These are phyloP conservation scores for Centropus bengalensis DNA, from an alignment of 2,113 vertebrate genomes.

Conservation along the genomic window DNA sequence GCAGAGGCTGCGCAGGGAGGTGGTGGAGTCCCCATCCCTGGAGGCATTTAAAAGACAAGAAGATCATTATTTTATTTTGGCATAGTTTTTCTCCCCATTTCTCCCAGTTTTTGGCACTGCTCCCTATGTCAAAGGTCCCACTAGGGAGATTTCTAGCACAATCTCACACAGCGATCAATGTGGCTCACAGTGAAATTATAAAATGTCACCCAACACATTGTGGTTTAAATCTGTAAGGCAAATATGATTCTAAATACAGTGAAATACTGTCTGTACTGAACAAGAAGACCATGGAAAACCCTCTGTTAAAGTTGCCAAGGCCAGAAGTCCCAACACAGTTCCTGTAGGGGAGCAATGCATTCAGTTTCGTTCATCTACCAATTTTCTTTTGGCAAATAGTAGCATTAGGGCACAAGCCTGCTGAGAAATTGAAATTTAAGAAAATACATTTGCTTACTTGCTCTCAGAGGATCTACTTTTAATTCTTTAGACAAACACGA, in stretches of 20 bases:
- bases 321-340: not conserved
- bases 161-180: not conserved
- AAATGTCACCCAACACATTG: not conserved
- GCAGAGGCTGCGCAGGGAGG: not conserved
- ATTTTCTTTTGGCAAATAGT: not conserved
- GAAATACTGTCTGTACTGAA: not conserved
- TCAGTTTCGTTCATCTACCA: not conserved
- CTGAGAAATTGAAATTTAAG: not conserved
- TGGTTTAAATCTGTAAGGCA: not conserved
- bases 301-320: not conserved
- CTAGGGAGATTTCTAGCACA: not conserved
- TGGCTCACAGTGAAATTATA: not conserved
- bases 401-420: not conserved
- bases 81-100: not conserved
- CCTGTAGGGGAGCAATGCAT: not conserved
- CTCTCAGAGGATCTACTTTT: not conserved
- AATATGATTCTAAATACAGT: not conserved
- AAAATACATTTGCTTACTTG: slow-evolving; percentile 40
- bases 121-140: not conserved
- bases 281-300: not conserved
- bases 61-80: not conserved
- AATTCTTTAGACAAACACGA: slow-evolving; percentile 66
- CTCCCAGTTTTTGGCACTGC: too few relatives aligned
- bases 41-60: too few relatives aligned
- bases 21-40: not conserved